Evolutionary conservation across 2,113 vertebrate species (phyloP).

Genomic region (Seriola dumerili): DNA sequence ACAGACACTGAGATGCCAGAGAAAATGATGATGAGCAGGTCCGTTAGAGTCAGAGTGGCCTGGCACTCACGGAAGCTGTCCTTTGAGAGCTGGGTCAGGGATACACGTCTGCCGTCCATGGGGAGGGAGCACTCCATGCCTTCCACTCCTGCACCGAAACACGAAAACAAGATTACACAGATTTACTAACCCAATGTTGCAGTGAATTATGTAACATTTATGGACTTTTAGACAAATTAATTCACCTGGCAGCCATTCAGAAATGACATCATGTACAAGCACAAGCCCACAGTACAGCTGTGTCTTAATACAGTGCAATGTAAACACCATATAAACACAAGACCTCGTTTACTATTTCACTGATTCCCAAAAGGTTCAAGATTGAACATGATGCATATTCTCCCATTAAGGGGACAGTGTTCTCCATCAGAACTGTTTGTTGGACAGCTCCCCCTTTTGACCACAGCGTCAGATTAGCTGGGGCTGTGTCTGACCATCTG

Average conservation of each 20-base stretch:
- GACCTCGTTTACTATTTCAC: neutral
- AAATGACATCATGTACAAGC: slow-evolving; percentile 15
- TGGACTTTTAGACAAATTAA: neutral
- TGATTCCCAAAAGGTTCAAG: neutral
- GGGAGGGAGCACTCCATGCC: slow-evolving; percentile 95
- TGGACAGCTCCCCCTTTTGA: too few relatives aligned
- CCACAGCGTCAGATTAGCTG: too few relatives aligned
- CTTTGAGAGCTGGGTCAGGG: slow-evolving; percentile 92
- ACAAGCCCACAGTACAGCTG: neutral
- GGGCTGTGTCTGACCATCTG: too few relatives aligned
- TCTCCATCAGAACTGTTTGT: too few relatives aligned
- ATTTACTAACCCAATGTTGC: neutral
- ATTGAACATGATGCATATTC: neutral
- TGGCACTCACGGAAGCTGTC: slow-evolving; percentile 97
- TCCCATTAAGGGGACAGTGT: too few relatives aligned
- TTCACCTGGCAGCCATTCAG: slow-evolving; percentile 6
- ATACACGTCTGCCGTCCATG: slow-evolving; percentile 89
- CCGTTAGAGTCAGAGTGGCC: slow-evolving; percentile 92
- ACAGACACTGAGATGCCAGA: slow-evolving; percentile 97
- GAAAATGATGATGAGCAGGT: slow-evolving; percentile 98
- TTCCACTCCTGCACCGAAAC: slow-evolving; percentile 86
- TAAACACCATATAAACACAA: neutral
- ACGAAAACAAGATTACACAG: slow-evolving; percentile 38
- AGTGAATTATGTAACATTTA: slow-evolving; percentile 12
- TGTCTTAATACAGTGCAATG: neutral